Conservation (phyloP, 2,888 invertebrate species). For the Aethes cnicana region DNA sequence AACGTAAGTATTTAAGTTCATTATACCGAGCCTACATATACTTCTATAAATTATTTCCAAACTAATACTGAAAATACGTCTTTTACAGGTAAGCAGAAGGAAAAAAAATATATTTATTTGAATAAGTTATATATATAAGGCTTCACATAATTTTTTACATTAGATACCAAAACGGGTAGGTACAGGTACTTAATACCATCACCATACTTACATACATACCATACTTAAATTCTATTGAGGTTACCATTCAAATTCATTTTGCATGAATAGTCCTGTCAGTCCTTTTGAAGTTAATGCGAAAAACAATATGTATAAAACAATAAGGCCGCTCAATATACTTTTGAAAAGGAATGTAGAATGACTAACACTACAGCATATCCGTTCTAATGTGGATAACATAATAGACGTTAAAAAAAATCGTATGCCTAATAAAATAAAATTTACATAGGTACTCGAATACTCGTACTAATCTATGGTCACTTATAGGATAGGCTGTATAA, state of each 20-base stretch:
- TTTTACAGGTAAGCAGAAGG: no score
- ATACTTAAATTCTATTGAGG: slow-evolving; percentile 1
- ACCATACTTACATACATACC: not conserved
- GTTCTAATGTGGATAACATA: slow-evolving; percentile 14
- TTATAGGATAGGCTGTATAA: slow-evolving; percentile 1
- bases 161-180: no score
- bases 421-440: slow-evolving; percentile 37
- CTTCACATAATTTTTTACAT: no score
- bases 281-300: slow-evolving; percentile 9
- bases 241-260: slow-evolving; percentile 16
- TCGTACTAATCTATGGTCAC: slow-evolving; percentile 23
- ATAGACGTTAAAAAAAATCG: slow-evolving; percentile 14
- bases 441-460: no score
- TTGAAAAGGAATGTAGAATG: slow-evolving; percentile 28
- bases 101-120: no score
- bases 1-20: no score
- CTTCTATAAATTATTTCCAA: no score
- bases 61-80: no score
- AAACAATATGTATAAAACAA: slow-evolving; percentile 21
- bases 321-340: slow-evolving; percentile 19
- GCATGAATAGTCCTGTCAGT: slow-evolving; percentile 4
- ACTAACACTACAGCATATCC: slow-evolving; percentile 25
- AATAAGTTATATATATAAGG: no score
- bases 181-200: no score
- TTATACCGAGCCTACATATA: no score